phyloP scores from a whole-genome alignment of 2,888 invertebrate species.

The Bellardia pandia region DNA sequence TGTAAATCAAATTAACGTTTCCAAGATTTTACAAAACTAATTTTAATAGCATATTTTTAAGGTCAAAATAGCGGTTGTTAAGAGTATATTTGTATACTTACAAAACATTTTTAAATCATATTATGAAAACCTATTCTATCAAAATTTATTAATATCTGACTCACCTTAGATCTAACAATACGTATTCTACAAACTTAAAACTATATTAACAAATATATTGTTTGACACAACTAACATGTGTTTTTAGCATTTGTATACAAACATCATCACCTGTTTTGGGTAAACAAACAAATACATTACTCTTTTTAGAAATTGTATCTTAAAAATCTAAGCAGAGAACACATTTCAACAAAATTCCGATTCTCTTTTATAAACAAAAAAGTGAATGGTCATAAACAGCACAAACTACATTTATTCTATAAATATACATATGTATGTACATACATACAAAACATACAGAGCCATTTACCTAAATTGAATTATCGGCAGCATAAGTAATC shows the following conservation, averaged over 20 bases:
- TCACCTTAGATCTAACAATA: not conserved
- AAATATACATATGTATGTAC: not conserved
- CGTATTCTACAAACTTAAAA: not conserved
- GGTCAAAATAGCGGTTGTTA: too few species aligned
- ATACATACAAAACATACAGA: not conserved
- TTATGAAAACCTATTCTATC: too few species aligned
- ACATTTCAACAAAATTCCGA: not conserved
- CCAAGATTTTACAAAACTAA: too few species aligned
- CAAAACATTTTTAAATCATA: too few species aligned
- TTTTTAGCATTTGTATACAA: slow-evolving; percentile 49
- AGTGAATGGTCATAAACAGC: slow-evolving; percentile 30
- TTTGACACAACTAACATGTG: slow-evolving; percentile 40
- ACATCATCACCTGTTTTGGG: slow-evolving; percentile 38
- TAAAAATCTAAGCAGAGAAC: not conserved
- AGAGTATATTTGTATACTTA: too few species aligned
- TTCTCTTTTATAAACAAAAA: slow-evolving; percentile 67
- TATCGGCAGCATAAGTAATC: slow-evolving; percentile 54
- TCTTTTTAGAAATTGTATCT: not conserved
- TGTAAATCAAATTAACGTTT: too few species aligned
- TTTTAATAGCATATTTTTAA: too few species aligned
- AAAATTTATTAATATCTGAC: not conserved
- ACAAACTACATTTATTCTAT: not conserved
- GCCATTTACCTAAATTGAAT: slow-evolving; percentile 33
- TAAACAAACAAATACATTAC: slow-evolving; percentile 41
- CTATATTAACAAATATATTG: not conserved